A percentile compares a stretch with the other conserved stretches of the same genome.
These are phyloP conservation scores for Pluvianellus socialis DNA, from an alignment of 2,113 vertebrate genomes.

Conservation along the genomic window DNA sequence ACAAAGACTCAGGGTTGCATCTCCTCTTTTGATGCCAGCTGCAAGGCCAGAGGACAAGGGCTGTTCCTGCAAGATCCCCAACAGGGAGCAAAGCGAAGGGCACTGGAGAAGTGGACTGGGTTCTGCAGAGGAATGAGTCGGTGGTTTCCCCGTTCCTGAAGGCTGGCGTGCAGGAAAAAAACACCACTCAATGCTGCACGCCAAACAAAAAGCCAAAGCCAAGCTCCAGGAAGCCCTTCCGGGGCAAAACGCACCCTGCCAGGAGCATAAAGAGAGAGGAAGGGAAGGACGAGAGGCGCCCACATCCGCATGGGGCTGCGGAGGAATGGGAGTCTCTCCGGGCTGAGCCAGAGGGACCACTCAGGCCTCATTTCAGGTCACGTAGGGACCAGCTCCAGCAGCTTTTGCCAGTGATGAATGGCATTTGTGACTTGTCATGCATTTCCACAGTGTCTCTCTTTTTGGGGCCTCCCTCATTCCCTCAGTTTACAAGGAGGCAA, in stretches of 20 bases:
- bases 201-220: not conserved
- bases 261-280: not conserved
- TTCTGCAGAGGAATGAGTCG: not conserved
- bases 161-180: not conserved
- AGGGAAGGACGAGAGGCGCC: not conserved
- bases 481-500: not conserved
- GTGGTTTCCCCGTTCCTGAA: not conserved
- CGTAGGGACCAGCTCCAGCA: fast-evolving
- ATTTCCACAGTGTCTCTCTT: not conserved
- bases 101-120: not conserved
- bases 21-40: not conserved
- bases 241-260: not conserved
- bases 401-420: not conserved
- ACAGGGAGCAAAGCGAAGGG: not conserved
- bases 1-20: not conserved
- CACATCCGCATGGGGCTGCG: fast-evolving
- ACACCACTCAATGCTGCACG: not conserved
- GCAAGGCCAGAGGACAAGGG: not conserved
- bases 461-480: not conserved
- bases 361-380: not conserved
- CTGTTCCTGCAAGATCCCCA: not conserved
- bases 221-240: not conserved
- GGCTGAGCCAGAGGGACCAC: not conserved
- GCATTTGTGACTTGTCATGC: not conserved
- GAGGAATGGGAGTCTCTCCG: not conserved